These are phyloP conservation scores for Cydia fagiglandana DNA, from an alignment of 1,140 invertebrate species.

Conservation along the genomic window DNA sequence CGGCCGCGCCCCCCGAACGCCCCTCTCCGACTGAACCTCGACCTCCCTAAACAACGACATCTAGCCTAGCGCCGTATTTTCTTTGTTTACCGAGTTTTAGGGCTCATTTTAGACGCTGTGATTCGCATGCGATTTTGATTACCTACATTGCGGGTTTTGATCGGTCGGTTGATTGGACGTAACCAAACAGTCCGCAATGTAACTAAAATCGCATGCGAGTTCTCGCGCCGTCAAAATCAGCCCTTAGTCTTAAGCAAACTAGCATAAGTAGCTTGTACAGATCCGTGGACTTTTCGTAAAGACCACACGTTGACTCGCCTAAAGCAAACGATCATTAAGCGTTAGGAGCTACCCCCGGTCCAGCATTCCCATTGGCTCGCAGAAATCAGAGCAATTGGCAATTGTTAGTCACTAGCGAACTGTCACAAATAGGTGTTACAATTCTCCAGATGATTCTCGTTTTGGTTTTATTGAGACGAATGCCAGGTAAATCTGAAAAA, in stretches of 20 bases:
- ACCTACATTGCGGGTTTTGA: no score
- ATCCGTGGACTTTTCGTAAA: background rate
- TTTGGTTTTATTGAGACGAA: background rate
- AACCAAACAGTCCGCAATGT: no score
- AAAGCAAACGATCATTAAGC: background rate
- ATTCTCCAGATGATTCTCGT: background rate
- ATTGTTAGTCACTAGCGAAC: background rate
- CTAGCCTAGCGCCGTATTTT: background rate
- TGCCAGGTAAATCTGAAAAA: background rate
- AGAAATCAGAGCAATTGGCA: background rate
- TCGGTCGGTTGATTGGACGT: no score
- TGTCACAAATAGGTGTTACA: background rate
- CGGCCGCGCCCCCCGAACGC: constrained; percentile 46
- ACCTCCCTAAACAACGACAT: constrained; percentile 32
- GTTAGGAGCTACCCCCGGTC: no score
- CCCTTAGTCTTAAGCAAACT: background rate
- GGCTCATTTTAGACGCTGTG: no score
- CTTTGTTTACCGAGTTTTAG: background rate
- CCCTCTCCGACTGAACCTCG: constrained; percentile 34
- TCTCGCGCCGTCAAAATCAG: no score
- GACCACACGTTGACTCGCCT: background rate
- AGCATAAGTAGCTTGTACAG: background rate
- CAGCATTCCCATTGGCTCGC: no score
- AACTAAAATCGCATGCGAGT: no score
- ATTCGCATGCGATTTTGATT: no score